These are phyloP conservation scores for Helicoverpa zea DNA, from an alignment of 1,140 invertebrate species.

Conservation along the genomic window DNA sequence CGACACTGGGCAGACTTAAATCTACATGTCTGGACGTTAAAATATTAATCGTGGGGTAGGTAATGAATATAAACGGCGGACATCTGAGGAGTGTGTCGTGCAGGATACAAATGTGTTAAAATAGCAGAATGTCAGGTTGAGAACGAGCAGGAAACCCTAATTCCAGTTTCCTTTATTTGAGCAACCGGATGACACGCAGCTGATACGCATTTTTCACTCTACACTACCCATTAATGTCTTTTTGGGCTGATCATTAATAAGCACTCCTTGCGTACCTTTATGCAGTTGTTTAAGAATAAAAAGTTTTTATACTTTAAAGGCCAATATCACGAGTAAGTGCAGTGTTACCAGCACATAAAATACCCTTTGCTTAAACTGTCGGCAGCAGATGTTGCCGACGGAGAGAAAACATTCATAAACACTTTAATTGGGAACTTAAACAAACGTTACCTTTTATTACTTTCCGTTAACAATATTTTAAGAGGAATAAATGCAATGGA, in stretches of 20 bases:
- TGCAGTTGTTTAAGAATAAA: neutral
- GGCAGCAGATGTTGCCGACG: conserved; percentile 15
- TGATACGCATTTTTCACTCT: neutral
- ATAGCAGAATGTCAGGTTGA: conserved; percentile 23
- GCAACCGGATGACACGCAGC: conserved; percentile 15
- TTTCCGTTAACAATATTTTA: neutral
- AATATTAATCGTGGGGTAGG: conserved; percentile 39
- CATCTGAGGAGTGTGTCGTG: conserved; percentile 10
- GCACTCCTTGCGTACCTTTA: neutral
- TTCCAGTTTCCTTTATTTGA: conserved; percentile 33
- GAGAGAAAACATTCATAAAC: conserved; percentile 3
- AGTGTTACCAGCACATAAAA: too few species aligned
- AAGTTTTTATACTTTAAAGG: conserved; percentile 11
- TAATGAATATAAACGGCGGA: conserved; percentile 27
- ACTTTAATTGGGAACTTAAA: neutral
- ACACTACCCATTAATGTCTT: neutral
- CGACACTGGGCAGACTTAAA: conserved; percentile 41
- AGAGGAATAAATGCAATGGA: neutral
- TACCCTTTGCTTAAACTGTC: too few species aligned
- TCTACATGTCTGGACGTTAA: conserved; percentile 24
- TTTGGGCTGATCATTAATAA: neutral
- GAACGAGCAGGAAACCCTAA: conserved; percentile 23
- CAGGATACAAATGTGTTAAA: conserved; percentile 26
- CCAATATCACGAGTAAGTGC: neutral
- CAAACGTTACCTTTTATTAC: conserved; percentile 13